phyloP scores from a whole-genome alignment of 2,113 vertebrate genomes.

The Melanostigma gelatinosum region DNA sequence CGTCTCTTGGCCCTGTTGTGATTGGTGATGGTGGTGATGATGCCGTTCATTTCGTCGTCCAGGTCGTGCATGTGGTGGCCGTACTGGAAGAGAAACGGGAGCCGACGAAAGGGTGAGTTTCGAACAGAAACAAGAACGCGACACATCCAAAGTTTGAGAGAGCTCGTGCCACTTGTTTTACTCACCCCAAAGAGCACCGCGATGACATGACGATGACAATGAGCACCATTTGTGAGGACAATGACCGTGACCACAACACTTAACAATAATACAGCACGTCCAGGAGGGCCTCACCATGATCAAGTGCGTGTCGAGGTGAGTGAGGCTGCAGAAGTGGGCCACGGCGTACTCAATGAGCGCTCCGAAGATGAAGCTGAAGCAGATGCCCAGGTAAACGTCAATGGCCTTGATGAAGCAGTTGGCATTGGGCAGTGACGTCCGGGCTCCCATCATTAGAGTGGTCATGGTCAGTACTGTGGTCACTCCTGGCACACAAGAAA shows the following conservation, averaged over 20 bases:
- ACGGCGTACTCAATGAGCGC: conserved; percentile 91
- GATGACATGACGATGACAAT: conserved; percentile 19
- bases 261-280: not conserved
- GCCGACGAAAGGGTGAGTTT: not conserved
- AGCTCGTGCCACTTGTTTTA: not conserved
- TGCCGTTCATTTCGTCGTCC: conserved; percentile 87
- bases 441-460: conserved; percentile 92
- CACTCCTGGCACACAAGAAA: conserved; percentile 79
- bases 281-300: conserved; percentile 78
- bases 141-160: not conserved
- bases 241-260: conserved; percentile 18
- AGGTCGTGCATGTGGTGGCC: conserved; percentile 80
- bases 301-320: conserved; percentile 77
- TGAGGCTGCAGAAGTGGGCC: conserved; percentile 90
- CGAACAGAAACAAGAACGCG: not conserved
- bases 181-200: conserved; percentile 8
- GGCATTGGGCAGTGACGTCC: conserved; percentile 90
- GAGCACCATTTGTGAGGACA: conserved; percentile 22
- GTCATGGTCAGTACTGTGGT: conserved; percentile 93
- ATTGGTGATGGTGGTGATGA: conserved; percentile 84
- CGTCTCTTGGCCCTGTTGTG: conserved; percentile 76
- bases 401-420: conserved; percentile 95
- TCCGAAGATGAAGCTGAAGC: conserved; percentile 94
- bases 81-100: conserved; percentile 65
- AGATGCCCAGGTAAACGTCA: conserved; percentile 91